Evolutionary conservation across 2,113 vertebrate species (phyloP).

Genomic region (Motacilla tschutschensis): DNA sequence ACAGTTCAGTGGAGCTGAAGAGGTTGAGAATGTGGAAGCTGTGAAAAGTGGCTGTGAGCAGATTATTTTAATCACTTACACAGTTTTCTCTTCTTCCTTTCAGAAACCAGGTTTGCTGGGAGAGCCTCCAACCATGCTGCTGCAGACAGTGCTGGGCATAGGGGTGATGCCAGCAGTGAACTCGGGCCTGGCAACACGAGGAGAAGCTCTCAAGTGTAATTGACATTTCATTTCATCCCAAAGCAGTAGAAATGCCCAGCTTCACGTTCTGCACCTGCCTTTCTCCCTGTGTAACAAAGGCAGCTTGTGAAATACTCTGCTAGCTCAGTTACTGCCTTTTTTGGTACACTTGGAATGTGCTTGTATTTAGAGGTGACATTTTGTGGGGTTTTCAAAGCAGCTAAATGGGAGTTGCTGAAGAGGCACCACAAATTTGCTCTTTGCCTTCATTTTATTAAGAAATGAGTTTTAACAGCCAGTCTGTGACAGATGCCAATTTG

Average conservation of each 20-base stretch:
- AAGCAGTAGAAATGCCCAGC: neutral
- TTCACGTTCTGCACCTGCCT: neutral
- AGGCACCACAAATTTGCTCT: neutral
- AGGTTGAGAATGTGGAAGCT: neutral
- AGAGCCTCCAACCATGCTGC: constrained; percentile 86
- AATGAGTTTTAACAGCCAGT: neutral
- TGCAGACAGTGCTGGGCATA: constrained; percentile 85
- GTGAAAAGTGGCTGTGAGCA: neutral
- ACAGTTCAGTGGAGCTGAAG: neutral
- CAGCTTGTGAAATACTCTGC: neutral
- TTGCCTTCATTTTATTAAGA: neutral
- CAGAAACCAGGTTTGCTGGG: constrained; percentile 91
- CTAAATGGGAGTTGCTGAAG: neutral
- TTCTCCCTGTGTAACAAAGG: neutral
- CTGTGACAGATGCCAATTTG: neutral
- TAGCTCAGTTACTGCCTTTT: neutral
- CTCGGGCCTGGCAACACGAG: constrained; percentile 81
- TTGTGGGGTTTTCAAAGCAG: neutral
- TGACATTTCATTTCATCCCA: constrained; percentile 1
- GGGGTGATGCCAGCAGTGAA: constrained; percentile 73
- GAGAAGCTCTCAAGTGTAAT: constrained; percentile 89
- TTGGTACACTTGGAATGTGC: neutral
- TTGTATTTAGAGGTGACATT: neutral
- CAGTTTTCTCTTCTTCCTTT: constrained; percentile 4
- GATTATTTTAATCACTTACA: neutral